Percentiles rank a stretch among this genome's conserved stretches.
Conservation (phyloP, 2,888 invertebrate genomes). For the Drosophila mayaguana region DNA sequence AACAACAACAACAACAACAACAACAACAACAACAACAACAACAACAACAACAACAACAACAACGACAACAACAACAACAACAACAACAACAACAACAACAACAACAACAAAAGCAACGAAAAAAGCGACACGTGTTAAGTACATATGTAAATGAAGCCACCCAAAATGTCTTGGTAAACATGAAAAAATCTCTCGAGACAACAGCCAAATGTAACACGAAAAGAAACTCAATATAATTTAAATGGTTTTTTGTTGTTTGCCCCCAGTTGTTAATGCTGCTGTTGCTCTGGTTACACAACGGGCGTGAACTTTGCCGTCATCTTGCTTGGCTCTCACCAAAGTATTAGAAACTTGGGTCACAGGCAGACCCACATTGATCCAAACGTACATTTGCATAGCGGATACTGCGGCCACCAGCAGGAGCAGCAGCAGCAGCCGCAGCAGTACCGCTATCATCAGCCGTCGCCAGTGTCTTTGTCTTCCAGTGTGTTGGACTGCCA, state of each 20-base stretch:
- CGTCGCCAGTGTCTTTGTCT: slow-evolving; percentile 7
- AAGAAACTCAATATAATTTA: slow-evolving; percentile 71
- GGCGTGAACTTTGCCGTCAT: slow-evolving; percentile 63
- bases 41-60: neutral
- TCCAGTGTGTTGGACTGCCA: slow-evolving; percentile 4
- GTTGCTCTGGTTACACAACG: slow-evolving; percentile 43
- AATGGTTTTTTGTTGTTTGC: slow-evolving; percentile 61
- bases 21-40: neutral
- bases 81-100: neutral
- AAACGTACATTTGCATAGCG: slow-evolving; percentile 50
- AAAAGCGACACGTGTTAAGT: slow-evolving; percentile 64
- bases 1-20: neutral
- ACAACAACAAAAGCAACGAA: neutral
- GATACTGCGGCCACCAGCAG: neutral
- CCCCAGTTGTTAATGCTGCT: slow-evolving; percentile 26
- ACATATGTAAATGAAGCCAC: slow-evolving; percentile 68
- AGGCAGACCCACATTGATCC: slow-evolving; percentile 46
- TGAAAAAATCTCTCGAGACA: slow-evolving; percentile 19
- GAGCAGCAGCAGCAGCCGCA: no score
- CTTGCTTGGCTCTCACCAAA: slow-evolving; percentile 34
- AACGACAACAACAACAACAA: neutral
- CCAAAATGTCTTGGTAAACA: slow-evolving; percentile 36
- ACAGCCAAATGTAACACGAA: slow-evolving; percentile 41
- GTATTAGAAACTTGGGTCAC: slow-evolving; percentile 35
- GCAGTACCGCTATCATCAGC: slow-evolving; percentile 6